Conservation (phyloP, 2,888 invertebrate genomes). For the Synanthedon formicaeformis region DNA sequence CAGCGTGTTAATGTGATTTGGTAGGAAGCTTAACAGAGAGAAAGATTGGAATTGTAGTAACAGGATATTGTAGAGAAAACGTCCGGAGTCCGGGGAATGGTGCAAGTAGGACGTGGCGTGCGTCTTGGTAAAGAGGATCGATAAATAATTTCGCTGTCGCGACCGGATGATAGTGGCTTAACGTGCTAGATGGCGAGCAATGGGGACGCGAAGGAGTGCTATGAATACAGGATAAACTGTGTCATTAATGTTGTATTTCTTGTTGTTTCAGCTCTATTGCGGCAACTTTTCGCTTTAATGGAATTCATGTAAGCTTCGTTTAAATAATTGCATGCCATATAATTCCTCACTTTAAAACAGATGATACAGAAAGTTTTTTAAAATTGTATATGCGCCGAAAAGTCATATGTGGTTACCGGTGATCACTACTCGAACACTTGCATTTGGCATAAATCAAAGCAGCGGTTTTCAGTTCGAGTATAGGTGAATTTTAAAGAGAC, state of each 20-base stretch:
- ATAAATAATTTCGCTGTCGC: not conserved
- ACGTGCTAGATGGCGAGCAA: not conserved
- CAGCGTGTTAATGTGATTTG: too few species aligned
- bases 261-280: not conserved
- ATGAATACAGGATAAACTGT: not conserved
- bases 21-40: too few species aligned
- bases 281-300: too few species aligned
- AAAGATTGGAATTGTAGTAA: too few species aligned
- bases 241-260: not conserved
- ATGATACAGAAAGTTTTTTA: too few species aligned
- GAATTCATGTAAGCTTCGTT: too few species aligned
- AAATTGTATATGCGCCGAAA: too few species aligned
- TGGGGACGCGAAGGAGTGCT: not conserved
- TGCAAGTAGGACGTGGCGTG: not conserved
- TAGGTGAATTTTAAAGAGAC: not conserved
- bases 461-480: not conserved
- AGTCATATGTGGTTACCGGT: too few species aligned
- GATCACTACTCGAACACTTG: too few species aligned
- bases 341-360: too few species aligned
- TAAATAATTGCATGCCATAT: too few species aligned
- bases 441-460: not conserved
- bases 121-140: not conserved
- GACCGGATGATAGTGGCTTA: not conserved
- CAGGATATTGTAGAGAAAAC: too few species aligned
- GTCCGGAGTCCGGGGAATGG: not conserved